Evolutionary conservation across 2,113 vertebrate species (phyloP).

Genomic region (Gallinago jamesoni): DNA sequence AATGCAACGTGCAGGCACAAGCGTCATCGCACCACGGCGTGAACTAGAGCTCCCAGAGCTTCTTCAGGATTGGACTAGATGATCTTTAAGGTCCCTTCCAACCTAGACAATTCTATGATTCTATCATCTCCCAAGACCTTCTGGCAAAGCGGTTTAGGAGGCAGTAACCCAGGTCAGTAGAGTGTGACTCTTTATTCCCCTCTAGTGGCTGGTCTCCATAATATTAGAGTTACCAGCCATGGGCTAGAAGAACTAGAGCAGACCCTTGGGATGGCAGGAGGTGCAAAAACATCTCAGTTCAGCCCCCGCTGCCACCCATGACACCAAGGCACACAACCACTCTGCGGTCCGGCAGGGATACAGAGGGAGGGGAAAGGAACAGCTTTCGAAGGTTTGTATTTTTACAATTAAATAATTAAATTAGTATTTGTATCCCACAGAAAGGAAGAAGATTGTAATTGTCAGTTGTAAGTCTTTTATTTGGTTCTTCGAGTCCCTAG

Average conservation of each 20-base stretch:
- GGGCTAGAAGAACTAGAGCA: not conserved
- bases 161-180: not conserved
- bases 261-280: too few relatives aligned
- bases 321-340: not conserved
- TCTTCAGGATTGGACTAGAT: not conserved
- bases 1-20: not conserved
- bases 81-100: too few relatives aligned
- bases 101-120: too few relatives aligned
- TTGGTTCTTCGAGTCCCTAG: not conserved
- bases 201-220: slow-evolving; percentile 41
- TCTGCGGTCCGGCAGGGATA: not conserved
- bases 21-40: not conserved
- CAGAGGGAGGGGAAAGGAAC: not conserved
- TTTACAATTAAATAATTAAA: not conserved
- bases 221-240: not conserved
- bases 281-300: not conserved
- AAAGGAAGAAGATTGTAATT: not conserved
- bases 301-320: not conserved
- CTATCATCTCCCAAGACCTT: not conserved
- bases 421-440: not conserved
- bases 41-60: not conserved
- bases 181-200: slow-evolving; percentile 51
- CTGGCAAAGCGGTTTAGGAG: not conserved
- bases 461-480: not conserved
- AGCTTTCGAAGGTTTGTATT: not conserved